Evolutionary conservation across 2,113 vertebrate genomes (phyloP).

Genomic region (Hystrix cristata): DNA sequence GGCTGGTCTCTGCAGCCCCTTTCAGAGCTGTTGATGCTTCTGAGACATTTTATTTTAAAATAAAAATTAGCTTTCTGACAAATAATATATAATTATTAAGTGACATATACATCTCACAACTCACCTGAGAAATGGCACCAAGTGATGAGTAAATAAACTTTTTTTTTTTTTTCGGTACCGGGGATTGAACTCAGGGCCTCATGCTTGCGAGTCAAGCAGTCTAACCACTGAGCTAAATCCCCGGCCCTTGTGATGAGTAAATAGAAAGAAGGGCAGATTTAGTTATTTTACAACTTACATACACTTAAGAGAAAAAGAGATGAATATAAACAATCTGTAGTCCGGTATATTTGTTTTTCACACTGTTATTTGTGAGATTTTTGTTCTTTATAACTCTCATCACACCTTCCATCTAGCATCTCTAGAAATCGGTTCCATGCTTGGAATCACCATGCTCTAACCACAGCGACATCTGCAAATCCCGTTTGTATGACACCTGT

Average conservation of each 20-base stretch:
- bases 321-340: neutral
- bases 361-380: neutral
- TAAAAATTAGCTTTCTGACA: slow-evolving; percentile 12
- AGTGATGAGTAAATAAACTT: neutral
- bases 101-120: neutral
- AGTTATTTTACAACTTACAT: neutral
- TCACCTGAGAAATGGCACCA: slow-evolving; percentile 26
- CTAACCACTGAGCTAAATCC: no score
- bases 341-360: neutral
- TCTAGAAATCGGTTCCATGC: neutral
- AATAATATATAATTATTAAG: slow-evolving; percentile 43
- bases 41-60: slow-evolving; percentile 47
- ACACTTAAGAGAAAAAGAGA: neutral
- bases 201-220: no score
- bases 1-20: neutral
- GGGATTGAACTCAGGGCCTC: no score
- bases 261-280: neutral
- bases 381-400: neutral
- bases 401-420: neutral
- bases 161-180: no score
- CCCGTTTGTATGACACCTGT: neutral
- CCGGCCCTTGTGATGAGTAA: neutral
- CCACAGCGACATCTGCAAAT: neutral
- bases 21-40: neutral
- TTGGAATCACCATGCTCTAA: neutral